Percentiles rank a stretch among this genome's conserved stretches.
Evolutionary conservation across 2,113 vertebrate genomes (phyloP).

Genomic region (Talpa occidentalis): DNA sequence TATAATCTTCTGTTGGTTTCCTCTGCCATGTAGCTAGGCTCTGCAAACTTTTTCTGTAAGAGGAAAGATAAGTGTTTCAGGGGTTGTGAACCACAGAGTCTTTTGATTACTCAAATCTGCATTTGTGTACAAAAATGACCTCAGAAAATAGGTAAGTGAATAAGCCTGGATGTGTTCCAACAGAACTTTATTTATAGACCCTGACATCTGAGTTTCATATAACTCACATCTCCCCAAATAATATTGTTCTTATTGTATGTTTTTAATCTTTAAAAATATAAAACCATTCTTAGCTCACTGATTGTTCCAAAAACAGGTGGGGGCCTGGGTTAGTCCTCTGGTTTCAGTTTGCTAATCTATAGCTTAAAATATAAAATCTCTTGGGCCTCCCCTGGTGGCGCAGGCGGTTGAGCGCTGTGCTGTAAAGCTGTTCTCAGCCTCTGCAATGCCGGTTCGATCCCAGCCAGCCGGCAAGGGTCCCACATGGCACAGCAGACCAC

Average conservation of each 20-base stretch:
- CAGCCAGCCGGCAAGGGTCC: too few relatives aligned
- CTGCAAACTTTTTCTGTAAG: neutral
- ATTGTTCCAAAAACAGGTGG: neutral
- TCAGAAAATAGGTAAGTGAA: neutral
- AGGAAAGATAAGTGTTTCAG: neutral
- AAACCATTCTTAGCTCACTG: neutral
- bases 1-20: neutral
- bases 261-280: neutral
- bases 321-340: neutral
- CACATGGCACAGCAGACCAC: too few relatives aligned
- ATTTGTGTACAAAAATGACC: neutral
- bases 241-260: neutral
- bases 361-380: neutral
- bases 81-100: accelerated
- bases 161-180: neutral
- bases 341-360: neutral
- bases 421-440: too few relatives aligned
- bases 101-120: neutral
- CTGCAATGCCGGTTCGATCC: too few relatives aligned
- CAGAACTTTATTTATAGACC: neutral
- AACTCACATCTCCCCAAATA: neutral
- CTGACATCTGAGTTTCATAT: neutral
- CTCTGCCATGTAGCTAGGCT: neutral
- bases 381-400: too few relatives aligned
- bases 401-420: too few relatives aligned